A percentile compares a stretch with the other conserved stretches of the same genome.
These are phyloP conservation scores for Drosophila kanekoi DNA, from an alignment of 2,888 invertebrate species.

Conservation along the genomic window DNA sequence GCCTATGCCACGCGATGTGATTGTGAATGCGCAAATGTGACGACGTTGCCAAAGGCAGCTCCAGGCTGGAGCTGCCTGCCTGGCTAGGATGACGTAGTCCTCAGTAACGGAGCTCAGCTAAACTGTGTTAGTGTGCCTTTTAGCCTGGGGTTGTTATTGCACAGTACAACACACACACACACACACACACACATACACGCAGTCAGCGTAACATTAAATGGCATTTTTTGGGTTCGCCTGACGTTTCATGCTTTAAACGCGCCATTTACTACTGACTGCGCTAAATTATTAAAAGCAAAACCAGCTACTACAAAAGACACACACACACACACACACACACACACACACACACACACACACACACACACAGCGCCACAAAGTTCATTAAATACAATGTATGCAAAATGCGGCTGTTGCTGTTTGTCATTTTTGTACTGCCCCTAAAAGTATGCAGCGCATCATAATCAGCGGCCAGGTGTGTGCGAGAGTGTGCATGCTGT, in stretches of 20 bases:
- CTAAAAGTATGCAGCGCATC: conserved; percentile 70
- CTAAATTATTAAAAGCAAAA: conserved; percentile 76
- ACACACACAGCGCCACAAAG: conserved; percentile 28
- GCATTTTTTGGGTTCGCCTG: conserved; percentile 68
- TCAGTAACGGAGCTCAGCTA: conserved; percentile 52
- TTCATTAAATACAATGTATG: conserved; percentile 74
- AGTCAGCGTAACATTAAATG: conserved; percentile 62
- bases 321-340: conserved; percentile 24
- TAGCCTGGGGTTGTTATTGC: conserved; percentile 68
- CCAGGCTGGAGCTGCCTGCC: conserved; percentile 39
- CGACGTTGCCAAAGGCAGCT: conserved; percentile 62
- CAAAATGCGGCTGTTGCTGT: conserved; percentile 62
- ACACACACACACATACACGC: conserved; percentile 28
- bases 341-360: conserved; percentile 8
- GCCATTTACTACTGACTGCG: conserved; percentile 67
- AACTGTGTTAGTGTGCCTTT: conserved; percentile 74
- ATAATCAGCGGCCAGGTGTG: conserved; percentile 58
- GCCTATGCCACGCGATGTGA: conserved; percentile 77
- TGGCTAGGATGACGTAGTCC: conserved; percentile 78
- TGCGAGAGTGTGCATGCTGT: conserved; percentile 14
- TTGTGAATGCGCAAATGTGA: conserved; percentile 78
- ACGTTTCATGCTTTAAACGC: conserved; percentile 74
- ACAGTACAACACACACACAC: conserved; percentile 37
- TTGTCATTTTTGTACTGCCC: conserved; percentile 52
- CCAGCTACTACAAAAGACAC: conserved; percentile 39